A percentile compares a stretch with the other conserved stretches of the same genome.
Conservation (phyloP, 2,888 invertebrate genomes). For the Pecten maximus region DNA sequence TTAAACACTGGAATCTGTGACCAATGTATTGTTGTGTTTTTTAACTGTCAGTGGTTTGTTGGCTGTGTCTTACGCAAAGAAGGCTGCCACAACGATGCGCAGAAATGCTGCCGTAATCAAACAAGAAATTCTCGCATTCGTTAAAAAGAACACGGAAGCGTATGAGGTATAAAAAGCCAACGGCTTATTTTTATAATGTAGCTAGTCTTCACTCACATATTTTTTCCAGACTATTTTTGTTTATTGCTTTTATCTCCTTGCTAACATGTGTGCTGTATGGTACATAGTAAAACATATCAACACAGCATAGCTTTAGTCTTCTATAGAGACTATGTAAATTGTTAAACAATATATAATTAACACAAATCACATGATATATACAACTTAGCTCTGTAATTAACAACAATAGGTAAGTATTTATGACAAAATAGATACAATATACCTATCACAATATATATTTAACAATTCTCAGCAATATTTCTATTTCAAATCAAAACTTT, state of each 20-base stretch:
- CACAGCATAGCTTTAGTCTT: neutral
- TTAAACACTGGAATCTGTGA: neutral
- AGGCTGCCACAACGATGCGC: slow-evolving; percentile 83
- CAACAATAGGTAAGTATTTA: no score
- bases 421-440: no score
- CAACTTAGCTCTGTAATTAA: no score
- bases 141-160: slow-evolving; percentile 76
- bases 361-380: no score
- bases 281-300: neutral
- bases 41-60: slow-evolving; percentile 62
- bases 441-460: no score
- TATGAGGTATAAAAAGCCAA: slow-evolving; percentile 76
- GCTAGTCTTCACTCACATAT: neutral
- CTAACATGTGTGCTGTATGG: neutral
- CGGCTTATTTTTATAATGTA: neutral
- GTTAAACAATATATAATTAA: no score
- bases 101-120: slow-evolving; percentile 78
- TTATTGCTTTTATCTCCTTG: neutral
- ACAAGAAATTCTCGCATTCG: slow-evolving; percentile 80
- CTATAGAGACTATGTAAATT: no score
- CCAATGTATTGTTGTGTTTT: neutral
- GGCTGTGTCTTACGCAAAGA: slow-evolving; percentile 69
- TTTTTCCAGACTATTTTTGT: neutral
- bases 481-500: no score
- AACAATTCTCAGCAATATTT: no score